Evolutionary conservation across 2,888 invertebrate species (phyloP), one percentile per base, ranked within the genome.

Genomic region (Megaustenia siamemsis): DNA sequence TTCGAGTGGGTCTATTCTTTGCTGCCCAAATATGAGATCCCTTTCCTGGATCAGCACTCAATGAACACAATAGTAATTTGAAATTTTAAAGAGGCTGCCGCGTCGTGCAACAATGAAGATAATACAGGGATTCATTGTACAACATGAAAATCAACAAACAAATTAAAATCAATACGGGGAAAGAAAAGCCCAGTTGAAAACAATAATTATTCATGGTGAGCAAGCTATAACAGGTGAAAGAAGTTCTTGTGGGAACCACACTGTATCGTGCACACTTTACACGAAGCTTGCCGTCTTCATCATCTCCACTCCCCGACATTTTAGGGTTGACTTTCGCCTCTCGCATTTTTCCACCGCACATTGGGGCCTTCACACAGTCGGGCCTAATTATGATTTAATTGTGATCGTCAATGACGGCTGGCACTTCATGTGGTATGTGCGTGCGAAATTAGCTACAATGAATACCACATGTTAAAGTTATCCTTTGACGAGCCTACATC

Each of bases 391-490:
- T 68, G n/a, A 35, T 69, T 53, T 80, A 80, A 80, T 80, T 80
- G 12, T 69, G 45, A 80, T 80, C 69, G n/a, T 45, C 68, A 2
- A 2, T 53, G 24, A 49, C 24, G 60, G n/a, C 35, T 24, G 68
- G 1, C n/a, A 2, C 21, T 49, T 43, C 38, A 15, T 49, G 38
- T 80, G 68, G 66, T 80, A 32, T 69, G 18, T 38, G 53, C 80
- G 80, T 80, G 80, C 56, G 80, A 80, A 80, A 80, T 80, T 32
- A 35, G 69, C 69, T 24, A 80, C 80, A 80, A 80, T 80, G 35
- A 80, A 53, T 21, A 49, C 68, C 80, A 80, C 80, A 80, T 80
- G 80, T 80, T 80, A 53, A 80, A 49, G 49, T 80, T 80, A 43
- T 24, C 69, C 80, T 38, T 60, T 77, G 38, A 56, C 40, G 53